Conservation (phyloP, 2,888 invertebrate species). For the Julus scandinavius region DNA sequence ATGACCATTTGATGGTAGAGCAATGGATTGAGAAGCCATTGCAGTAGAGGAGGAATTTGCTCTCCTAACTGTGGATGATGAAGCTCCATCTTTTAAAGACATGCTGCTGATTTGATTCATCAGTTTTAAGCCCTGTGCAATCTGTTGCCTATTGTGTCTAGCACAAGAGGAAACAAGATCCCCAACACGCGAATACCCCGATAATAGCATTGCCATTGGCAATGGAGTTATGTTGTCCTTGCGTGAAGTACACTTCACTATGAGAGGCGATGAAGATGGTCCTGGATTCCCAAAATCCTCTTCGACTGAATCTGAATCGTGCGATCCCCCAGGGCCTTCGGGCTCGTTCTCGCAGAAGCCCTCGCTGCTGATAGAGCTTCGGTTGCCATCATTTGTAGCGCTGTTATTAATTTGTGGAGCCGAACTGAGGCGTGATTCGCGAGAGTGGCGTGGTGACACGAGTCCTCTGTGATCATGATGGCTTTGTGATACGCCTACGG, state of each 20-base stretch:
- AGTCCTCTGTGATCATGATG: slow-evolving; percentile 63
- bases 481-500: slow-evolving; percentile 56
- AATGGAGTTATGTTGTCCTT: slow-evolving; percentile 34
- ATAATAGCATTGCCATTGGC: slow-evolving; percentile 21
- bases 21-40: slow-evolving; percentile 14
- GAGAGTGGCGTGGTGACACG: slow-evolving; percentile 54
- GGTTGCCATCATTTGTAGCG: slow-evolving; percentile 75
- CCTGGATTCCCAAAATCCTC: slow-evolving; percentile 47
- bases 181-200: not conserved
- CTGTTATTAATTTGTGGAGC: slow-evolving; percentile 48
- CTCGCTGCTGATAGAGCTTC: slow-evolving; percentile 94
- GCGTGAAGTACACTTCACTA: slow-evolving; percentile 5
- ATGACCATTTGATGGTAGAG: slow-evolving; percentile 42
- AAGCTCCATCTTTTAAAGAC: slow-evolving; percentile 40
- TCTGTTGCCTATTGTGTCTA: not conserved
- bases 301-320: slow-evolving; percentile 58
- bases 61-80: not conserved
- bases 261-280: not conserved
- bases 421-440: slow-evolving; percentile 52
- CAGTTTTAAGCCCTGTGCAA: not conserved
- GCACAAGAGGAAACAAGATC: slow-evolving; percentile 35
- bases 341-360: slow-evolving; percentile 93
- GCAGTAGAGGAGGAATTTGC: slow-evolving; percentile 9
- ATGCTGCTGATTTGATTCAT: slow-evolving; percentile 36
- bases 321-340: slow-evolving; percentile 57